Conservation (phyloP, 2,888 invertebrate genomes). For the Bembecia ichneumoniformis region DNA sequence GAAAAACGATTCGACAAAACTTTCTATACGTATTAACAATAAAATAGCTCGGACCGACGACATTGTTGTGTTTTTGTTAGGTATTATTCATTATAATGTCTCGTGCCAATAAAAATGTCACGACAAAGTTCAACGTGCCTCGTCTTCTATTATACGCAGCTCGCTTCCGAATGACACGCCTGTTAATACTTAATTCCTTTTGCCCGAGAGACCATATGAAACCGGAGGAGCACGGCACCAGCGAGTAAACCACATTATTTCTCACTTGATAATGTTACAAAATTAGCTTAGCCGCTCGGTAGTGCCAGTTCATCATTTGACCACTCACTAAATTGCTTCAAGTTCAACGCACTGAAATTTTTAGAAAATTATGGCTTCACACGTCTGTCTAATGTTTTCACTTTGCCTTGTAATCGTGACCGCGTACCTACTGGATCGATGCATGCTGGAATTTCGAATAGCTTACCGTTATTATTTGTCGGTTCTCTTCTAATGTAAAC, state of each 20-base stretch:
- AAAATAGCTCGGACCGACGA: too few species aligned
- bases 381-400: constrained; percentile 63
- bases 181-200: background rate
- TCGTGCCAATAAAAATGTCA: constrained; percentile 19
- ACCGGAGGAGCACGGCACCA: constrained; percentile 2
- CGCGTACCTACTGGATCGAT: constrained; percentile 48
- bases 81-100: constrained; percentile 11
- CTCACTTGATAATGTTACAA: constrained; percentile 43
- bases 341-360: constrained; percentile 64
- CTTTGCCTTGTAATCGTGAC: constrained; percentile 57
- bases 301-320: constrained; percentile 43
- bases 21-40: background rate
- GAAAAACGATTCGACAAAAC: background rate
- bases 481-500: constrained; percentile 31
- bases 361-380: constrained; percentile 66
- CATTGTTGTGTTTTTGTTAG: constrained; percentile 9
- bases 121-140: constrained; percentile 14
- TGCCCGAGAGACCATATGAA: constrained; percentile 2
- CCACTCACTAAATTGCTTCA: constrained; percentile 53
- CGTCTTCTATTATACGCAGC: background rate
- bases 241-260: constrained; percentile 44
- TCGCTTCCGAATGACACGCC: background rate
- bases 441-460: constrained; percentile 52
- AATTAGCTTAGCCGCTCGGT: constrained; percentile 39
- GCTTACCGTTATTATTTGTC: constrained; percentile 53